A percentile compares a stretch with the other conserved stretches of the same genome.
phyloP scores from a whole-genome alignment of 2,797 vertebrate species.

The Scyliorhinus canicula region DNA sequence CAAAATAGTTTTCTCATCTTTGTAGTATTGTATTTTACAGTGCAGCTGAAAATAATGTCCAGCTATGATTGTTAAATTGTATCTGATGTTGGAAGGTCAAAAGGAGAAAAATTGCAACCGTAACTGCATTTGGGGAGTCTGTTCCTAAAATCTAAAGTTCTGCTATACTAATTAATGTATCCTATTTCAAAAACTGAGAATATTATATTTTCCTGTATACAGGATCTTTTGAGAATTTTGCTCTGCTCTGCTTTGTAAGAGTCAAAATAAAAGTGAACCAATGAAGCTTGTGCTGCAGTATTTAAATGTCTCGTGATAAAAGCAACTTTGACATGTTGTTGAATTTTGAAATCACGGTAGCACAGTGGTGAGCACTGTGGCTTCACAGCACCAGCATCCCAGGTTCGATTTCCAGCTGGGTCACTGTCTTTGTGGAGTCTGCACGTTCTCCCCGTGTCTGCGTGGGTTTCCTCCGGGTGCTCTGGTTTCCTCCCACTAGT shows the following conservation, averaged over 20 bases:
- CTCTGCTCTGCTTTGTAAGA: neutral
- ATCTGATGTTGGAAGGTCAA: neutral
- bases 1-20: neutral
- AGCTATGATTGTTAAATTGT: neutral
- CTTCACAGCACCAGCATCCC: too few relatives aligned
- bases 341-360: neutral
- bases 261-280: conserved; percentile 25
- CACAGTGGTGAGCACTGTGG: too few relatives aligned
- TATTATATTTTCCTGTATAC: neutral
- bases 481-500: too few relatives aligned
- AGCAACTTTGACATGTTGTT: neutral
- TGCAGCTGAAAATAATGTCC: neutral
- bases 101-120: neutral
- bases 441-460: too few relatives aligned
- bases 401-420: too few relatives aligned
- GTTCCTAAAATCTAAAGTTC: neutral
- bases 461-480: too few relatives aligned
- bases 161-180: neutral
- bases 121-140: neutral
- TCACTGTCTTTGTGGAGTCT: too few relatives aligned
- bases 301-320: neutral
- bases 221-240: conserved; percentile 25
- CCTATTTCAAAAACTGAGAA: neutral
- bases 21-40: neutral
- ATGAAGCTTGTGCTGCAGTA: neutral